Evolutionary conservation across 2,797 vertebrate species (phyloP).

Genomic region (Furcifer pardalis): DNA sequence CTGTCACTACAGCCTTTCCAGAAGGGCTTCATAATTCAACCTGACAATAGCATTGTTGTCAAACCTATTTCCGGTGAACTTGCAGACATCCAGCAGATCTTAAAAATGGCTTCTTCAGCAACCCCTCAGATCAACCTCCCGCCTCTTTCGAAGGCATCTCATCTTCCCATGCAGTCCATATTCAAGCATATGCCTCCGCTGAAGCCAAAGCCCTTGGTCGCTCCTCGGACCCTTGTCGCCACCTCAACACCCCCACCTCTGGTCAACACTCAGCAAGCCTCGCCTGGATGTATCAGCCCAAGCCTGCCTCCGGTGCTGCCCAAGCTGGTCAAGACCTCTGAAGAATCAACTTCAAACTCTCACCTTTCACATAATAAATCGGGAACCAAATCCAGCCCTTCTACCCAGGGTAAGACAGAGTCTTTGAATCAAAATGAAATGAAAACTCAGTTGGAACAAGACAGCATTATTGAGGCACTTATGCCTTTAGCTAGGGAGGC

Average conservation of each 20-base stretch:
- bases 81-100: conserved; percentile 96
- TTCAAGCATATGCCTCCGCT: conserved; percentile 91
- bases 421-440: conserved; percentile 75
- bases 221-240: conserved; percentile 87
- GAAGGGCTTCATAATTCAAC: conserved; percentile 90
- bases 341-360: conserved; percentile 73
- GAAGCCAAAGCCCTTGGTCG: conserved; percentile 93
- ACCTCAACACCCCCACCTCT: conserved; percentile 89
- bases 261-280: conserved; percentile 91
- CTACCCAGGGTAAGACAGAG: conserved; percentile 67
- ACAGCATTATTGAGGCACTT: conserved; percentile 85
- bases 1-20: conserved; percentile 92
- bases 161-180: conserved; percentile 76
- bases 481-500: conserved; percentile 83
- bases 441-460: conserved; percentile 85
- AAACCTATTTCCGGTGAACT: conserved; percentile 89
- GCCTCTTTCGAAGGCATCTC: conserved; percentile 80
- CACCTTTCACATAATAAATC: conserved; percentile 69
- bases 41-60: conserved; percentile 87
- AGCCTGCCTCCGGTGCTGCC: conserved; percentile 86
- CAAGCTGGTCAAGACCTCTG: conserved; percentile 80
- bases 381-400: conserved; percentile 66
- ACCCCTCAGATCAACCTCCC: conserved; percentile 89
- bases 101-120: conserved; percentile 89
- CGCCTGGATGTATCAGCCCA: conserved; percentile 91